phyloP scores from a whole-genome alignment of 2,113 vertebrate genomes.

The Australoheros scitulus region DNA sequence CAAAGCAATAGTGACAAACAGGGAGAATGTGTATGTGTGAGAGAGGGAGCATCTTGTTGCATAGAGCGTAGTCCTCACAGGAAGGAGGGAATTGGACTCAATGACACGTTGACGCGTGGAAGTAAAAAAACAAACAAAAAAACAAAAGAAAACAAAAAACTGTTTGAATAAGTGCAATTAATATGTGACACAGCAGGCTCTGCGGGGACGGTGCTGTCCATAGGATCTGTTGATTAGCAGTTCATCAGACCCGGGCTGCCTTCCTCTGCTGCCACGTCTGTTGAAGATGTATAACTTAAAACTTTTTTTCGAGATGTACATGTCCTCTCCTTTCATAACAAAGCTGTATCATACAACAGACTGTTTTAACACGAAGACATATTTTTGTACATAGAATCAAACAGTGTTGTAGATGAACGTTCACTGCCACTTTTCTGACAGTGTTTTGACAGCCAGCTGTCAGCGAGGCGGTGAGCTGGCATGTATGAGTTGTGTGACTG shows the following conservation, averaged over 20 bases:
- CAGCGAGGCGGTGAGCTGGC: conserved; percentile 58
- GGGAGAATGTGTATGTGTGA: conserved; percentile 16
- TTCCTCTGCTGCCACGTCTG: conserved; percentile 54
- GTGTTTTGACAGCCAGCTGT: conserved; percentile 58
- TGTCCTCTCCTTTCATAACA: conserved; percentile 52
- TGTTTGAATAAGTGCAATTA: conserved; percentile 83
- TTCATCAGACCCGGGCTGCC: conserved; percentile 52
- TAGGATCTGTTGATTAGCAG: conserved; percentile 36
- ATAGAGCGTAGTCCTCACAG: conserved; percentile 35
- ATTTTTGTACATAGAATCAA: conserved; percentile 86
- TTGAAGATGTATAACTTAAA: conserved; percentile 34
- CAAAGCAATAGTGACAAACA: conserved; percentile 53
- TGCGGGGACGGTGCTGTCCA: conserved; percentile 42
- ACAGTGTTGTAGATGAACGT: conserved; percentile 70
- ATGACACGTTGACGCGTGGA: conserved; percentile 63
- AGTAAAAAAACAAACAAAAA: conserved; percentile 41
- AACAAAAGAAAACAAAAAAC: not conserved
- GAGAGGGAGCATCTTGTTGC: conserved; percentile 46
- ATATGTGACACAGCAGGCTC: conserved; percentile 45
- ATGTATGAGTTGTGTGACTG: conserved; percentile 63
- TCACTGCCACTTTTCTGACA: conserved; percentile 76
- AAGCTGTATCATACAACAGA: conserved; percentile 70
- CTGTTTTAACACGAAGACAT: conserved; percentile 82
- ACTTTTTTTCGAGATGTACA: conserved; percentile 48
- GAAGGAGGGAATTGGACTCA: conserved; percentile 49